A percentile compares a stretch with the other conserved stretches of the same genome.
Evolutionary conservation across 2,797 vertebrate genomes (phyloP).

Genomic region (Brachyalestes nurse): DNA sequence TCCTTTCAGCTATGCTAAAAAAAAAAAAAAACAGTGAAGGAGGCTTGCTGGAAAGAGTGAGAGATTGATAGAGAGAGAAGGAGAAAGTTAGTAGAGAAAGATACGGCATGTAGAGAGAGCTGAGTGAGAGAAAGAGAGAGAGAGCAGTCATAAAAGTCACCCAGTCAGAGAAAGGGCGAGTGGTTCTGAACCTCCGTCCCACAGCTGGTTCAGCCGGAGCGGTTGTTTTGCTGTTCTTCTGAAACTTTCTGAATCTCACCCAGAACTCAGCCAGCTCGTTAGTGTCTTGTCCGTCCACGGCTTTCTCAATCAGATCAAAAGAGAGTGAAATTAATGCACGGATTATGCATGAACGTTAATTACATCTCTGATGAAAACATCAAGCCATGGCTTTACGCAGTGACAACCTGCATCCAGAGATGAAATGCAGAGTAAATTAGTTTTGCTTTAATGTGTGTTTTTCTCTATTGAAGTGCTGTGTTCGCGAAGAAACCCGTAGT

Average conservation of each 20-base stretch:
- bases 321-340: slow-evolving; percentile 70
- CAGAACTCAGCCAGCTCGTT: slow-evolving; percentile 64
- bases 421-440: slow-evolving; percentile 69
- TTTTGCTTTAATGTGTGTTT: slow-evolving; percentile 44
- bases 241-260: neutral
- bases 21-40: neutral
- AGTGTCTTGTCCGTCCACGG: slow-evolving; percentile 63
- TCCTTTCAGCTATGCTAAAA: slow-evolving; percentile 7
- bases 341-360: slow-evolving; percentile 79
- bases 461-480: neutral
- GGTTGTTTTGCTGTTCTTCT: neutral
- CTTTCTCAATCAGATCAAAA: slow-evolving; percentile 71
- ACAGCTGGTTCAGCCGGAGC: neutral
- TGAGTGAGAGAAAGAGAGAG: neutral
- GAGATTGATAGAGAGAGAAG: neutral
- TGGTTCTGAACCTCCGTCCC: neutral
- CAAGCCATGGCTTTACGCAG: slow-evolving; percentile 27
- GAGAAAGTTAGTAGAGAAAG: neutral
- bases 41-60: neutral
- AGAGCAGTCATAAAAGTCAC: slow-evolving; percentile 58
- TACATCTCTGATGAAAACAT: slow-evolving; percentile 70
- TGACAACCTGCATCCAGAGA: slow-evolving; percentile 58
- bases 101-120: slow-evolving; percentile 37
- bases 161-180: neutral
- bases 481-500: neutral